Base-by-base conservation (phyloP, 2,797 vertebrate species). In the Anguilla anguilla region DNA sequence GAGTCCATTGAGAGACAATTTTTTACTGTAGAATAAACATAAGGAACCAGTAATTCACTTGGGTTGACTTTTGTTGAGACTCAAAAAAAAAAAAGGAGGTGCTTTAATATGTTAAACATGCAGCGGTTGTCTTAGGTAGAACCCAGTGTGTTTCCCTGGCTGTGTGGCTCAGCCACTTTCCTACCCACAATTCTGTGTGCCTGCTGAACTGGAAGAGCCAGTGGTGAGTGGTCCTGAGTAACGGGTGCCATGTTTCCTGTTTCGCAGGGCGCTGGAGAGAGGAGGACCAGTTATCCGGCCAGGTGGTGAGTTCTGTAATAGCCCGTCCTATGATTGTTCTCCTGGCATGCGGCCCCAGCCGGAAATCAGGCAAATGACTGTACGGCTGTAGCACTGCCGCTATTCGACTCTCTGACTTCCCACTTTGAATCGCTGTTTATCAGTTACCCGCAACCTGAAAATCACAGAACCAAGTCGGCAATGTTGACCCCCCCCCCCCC, bases 261-360 rank as follows among this genome's bases (percentile, higher is more conserved):
- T 91, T 92, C 87, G 6, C 93, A 96, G 95, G 94, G 94, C 94
- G 94, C 95, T 94, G 91, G 93, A 94, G 92, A 93, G 94, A 92
- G 90, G 95, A 95, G 95, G 94, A 94, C 94, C 94, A 94, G 95
- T 96, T 93, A 92, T 93, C 94, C 94, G 94, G 95, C 93, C 93
- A 93, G 92, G 91, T 92, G 93, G 92, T 93, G 91, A 93, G 93
- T 92, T 87, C 90, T 90, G 87, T 89, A 91, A 91, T 90, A 91
- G 90, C 89, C 89, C 91, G 88, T 91, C 88, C 90, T 92, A 88
- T 90, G 91, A 88, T 93, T 92, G 89, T 91, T 88, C 90, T 90
- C 88, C 89, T 92, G 90, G 91, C 90, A 83, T 88, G 86, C 87
- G 67, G 88, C 89, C 89, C 86, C 77, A 46, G 89, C 88, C 67